Conservation (phyloP, 2,888 invertebrate genomes). For the Griposia aprilina region DNA sequence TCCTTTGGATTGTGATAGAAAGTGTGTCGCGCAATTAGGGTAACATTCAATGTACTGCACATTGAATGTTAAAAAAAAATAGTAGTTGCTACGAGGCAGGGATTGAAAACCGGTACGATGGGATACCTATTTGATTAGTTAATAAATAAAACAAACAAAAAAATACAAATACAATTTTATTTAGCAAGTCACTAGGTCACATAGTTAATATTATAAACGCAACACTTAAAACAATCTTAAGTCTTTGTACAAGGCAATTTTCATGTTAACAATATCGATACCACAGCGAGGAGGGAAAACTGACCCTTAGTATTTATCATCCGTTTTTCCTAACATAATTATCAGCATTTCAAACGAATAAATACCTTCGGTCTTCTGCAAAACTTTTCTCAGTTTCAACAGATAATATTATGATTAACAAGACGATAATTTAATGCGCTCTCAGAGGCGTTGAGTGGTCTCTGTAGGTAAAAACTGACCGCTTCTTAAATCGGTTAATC, state of each 20-base stretch:
- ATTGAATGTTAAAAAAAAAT: no score
- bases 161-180: conserved; percentile 81
- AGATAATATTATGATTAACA: neutral
- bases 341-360: no score
- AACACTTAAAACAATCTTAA: conserved; percentile 83
- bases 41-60: no score
- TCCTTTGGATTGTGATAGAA: no score
- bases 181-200: conserved; percentile 81
- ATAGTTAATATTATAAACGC: conserved; percentile 82
- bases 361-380: neutral
- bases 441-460: neutral
- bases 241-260: conserved; percentile 88
- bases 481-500: neutral
- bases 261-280: conserved; percentile 72
- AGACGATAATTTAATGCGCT: neutral
- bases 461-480: neutral
- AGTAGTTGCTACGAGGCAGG: no score
- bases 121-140: neutral
- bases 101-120: no score
- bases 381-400: neutral
- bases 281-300: conserved; percentile 43
- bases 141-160: conserved; percentile 53
- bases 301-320: conserved; percentile 32
- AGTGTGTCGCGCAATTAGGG: no score
- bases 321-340: neutral